A percentile compares a stretch with the other conserved stretches of the same genome.
phyloP scores from a whole-genome alignment of 2,113 vertebrate species.

The Heterotis niloticus region DNA sequence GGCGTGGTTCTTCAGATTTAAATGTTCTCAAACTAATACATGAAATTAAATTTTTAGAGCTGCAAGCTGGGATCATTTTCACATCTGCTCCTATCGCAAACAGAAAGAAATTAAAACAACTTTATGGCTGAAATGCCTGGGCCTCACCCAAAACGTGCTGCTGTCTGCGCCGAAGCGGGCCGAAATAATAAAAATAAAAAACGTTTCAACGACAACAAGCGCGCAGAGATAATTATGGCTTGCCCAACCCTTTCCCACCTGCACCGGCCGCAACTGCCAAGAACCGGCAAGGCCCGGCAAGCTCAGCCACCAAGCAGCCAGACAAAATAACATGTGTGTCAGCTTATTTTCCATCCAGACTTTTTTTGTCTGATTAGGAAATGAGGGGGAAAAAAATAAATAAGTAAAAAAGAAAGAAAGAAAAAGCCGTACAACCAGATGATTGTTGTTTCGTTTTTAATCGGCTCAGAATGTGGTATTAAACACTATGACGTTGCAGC shows the following conservation, averaged over 20 bases:
- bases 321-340: constrained; percentile 51
- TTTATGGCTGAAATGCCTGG: constrained; percentile 53
- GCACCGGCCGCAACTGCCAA: constrained; percentile 58
- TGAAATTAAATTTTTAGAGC: constrained; percentile 26
- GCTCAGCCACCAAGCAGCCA: constrained; percentile 36
- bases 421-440: background rate
- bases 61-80: constrained; percentile 42
- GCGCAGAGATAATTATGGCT: constrained; percentile 53
- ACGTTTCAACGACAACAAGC: constrained; percentile 36
- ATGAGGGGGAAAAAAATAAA: constrained; percentile 23
- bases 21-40: constrained; percentile 36
- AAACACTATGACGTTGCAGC: background rate
- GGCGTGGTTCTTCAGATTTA: constrained; percentile 23
- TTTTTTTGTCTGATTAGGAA: constrained; percentile 36
- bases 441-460: constrained; percentile 6
- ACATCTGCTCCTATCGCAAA: constrained; percentile 49
- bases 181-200: constrained; percentile 7
- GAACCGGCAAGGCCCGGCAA: constrained; percentile 48
- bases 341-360: constrained; percentile 43
- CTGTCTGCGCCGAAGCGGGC: constrained; percentile 34
- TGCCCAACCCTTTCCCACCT: constrained; percentile 61
- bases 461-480: constrained; percentile 1
- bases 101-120: constrained; percentile 40
- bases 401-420: background rate
- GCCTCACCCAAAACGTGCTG: constrained; percentile 38